These are phyloP conservation scores for Scartelaos histophorus DNA, from an alignment of 2,113 vertebrate genomes.

Conservation along the genomic window DNA sequence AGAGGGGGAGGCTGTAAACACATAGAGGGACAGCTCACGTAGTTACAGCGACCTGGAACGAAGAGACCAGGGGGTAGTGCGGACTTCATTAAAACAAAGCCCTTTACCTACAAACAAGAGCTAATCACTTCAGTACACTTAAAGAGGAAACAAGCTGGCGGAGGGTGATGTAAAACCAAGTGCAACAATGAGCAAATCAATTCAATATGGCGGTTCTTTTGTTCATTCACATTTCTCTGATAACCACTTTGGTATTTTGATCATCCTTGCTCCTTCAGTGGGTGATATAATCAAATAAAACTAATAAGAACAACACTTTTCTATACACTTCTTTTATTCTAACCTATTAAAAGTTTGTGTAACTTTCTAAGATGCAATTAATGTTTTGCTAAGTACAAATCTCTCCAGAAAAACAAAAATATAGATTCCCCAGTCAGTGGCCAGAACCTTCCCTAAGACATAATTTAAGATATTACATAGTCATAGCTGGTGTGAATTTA, in stretches of 20 bases:
- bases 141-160: constrained; percentile 12
- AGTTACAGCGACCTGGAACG: constrained; percentile 9
- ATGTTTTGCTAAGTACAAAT: no score
- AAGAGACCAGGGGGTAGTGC: constrained; percentile 16
- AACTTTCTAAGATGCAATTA: background rate
- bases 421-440: no score
- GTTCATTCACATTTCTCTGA: background rate
- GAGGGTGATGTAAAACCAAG: constrained; percentile 18
- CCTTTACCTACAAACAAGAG: constrained; percentile 19
- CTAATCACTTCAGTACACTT: background rate
- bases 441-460: background rate
- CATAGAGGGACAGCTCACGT: constrained; percentile 24
- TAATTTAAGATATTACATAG: background rate
- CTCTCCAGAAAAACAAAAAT: background rate
- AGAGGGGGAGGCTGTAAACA: constrained; percentile 59
- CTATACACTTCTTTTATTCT: background rate
- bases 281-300: no score
- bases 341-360: background rate
- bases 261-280: background rate
- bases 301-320: no score
- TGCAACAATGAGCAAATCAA: background rate
- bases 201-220: background rate
- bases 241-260: background rate
- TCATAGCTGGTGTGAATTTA: background rate
- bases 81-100: constrained; percentile 23